Conservation (phyloP, 2,888 invertebrate genomes). For the Sylvicola cinctus region DNA sequence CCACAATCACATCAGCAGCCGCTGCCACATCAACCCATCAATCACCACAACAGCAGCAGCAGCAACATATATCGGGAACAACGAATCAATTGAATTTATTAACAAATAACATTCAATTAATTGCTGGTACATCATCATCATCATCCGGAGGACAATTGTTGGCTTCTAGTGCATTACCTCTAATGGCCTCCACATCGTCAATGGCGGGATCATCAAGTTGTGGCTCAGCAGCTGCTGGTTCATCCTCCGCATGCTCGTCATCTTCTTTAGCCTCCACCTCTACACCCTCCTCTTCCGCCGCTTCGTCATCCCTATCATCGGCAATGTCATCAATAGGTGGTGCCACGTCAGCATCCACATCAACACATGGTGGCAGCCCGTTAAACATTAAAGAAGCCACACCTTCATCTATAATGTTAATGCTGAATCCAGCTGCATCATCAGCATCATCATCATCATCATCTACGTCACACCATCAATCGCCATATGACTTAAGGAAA, state of each 20-base stretch:
- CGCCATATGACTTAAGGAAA: slow-evolving; percentile 74
- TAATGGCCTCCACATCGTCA: slow-evolving; percentile 2
- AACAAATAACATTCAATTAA: no score
- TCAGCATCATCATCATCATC: slow-evolving; percentile 31
- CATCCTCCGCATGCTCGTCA: slow-evolving; percentile 5
- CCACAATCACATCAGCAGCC: no score
- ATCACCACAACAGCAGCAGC: no score
- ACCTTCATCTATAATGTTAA: slow-evolving; percentile 6
- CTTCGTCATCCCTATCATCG: slow-evolving; percentile 7
- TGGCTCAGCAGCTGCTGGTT: no score
- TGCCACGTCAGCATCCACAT: slow-evolving; percentile 9
- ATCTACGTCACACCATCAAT: slow-evolving; percentile 42
- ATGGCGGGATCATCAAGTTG: slow-evolving; percentile 3
- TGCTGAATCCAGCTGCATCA: slow-evolving; percentile 11
- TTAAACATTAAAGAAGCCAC: slow-evolving; percentile 8
- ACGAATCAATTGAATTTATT: no score
- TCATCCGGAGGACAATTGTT: no score
- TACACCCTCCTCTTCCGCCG: slow-evolving; percentile 7
- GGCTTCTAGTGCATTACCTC: slow-evolving; percentile 4
- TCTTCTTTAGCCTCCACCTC: slow-evolving; percentile 1
- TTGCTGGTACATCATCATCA: no score
- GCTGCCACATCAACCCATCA: no score
- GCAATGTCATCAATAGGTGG: slow-evolving; percentile 8
- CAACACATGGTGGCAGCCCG: slow-evolving; percentile 8
- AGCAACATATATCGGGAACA: no score